These are phyloP conservation scores for Mizuhopecten yessoensis DNA, from an alignment of 1,140 invertebrate species.

Conservation along the genomic window DNA sequence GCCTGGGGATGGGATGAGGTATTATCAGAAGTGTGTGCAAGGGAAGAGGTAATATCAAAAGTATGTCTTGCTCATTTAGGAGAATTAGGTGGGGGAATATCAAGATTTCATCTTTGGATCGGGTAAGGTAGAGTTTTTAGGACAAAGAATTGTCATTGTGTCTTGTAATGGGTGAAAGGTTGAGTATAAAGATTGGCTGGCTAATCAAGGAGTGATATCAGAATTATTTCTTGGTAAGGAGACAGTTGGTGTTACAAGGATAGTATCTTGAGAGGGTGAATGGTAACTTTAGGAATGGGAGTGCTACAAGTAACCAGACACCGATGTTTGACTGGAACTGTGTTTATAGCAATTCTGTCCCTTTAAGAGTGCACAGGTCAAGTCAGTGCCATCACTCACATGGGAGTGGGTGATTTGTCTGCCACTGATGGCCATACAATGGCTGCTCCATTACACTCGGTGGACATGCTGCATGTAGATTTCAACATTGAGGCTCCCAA, in stretches of 20 bases:
- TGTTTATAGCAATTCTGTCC: background rate
- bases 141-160: no score
- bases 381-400: background rate
- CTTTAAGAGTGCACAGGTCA: constrained; percentile 23
- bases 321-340: background rate
- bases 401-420: background rate
- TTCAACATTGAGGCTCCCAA: background rate
- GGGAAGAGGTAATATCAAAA: no score
- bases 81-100: no score
- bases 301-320: background rate
- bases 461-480: constrained; percentile 1
- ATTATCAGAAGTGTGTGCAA: no score
- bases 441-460: background rate
- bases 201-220: background rate
- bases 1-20: no score
- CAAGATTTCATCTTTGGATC: no score
- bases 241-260: no score
- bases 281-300: background rate
- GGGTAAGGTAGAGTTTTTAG: no score
- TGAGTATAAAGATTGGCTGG: no score
- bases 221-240: background rate
- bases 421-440: background rate
- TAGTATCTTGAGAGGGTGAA: background rate
- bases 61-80: no score
- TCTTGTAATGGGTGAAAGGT: no score